Evolutionary conservation across 1,140 invertebrate species (phyloP), one percentile per base, ranked within the genome.

Genomic region (Aphidius gifuensis): DNA sequence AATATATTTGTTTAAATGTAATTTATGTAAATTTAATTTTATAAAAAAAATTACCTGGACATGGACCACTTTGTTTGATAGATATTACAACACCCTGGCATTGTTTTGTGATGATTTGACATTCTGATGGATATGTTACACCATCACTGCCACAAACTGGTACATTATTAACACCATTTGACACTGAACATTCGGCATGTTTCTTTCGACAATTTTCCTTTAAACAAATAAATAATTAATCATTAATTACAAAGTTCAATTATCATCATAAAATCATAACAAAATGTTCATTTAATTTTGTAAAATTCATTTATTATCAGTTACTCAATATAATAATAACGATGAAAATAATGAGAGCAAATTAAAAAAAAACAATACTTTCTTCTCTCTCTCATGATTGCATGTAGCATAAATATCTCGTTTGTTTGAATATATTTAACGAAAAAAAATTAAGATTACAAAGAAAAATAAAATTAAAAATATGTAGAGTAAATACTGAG

Each of bases 61-160:
- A 93, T 44, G 84, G 83, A 16, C 90, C 90, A 58, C 83, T 83
- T 72, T 90, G 86, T 64, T 88, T 88, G 50, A 91, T 78, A 38
- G 86, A 84, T 16, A 92, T 82, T 39, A 84, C 81, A 64, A 86
- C 84, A 2, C 87, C 86, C 67, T 86, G 83, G 76, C 91, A 92
- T 71, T 90, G 89, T 47, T 85, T 88, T 64, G 86, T 83, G 69
- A 89, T 82, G 55, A 94, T 82, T 60, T 90, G 87, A 79, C 92
- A 94, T 63, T 86, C 82, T 61, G 87, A 90, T 9, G 86, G 82
- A 82, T 94, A 94, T 46, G 89, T 92, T 56, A 87, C 78, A 8
- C 88, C 88, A 72, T 94, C 90, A 32, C 90, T 89, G 61, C 90
- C 92, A 72, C 92, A 94, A 42, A 93, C 89, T 7, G 88, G 83